Conservation (phyloP, 2,888 invertebrate genomes). For the Acleris literana region DNA sequence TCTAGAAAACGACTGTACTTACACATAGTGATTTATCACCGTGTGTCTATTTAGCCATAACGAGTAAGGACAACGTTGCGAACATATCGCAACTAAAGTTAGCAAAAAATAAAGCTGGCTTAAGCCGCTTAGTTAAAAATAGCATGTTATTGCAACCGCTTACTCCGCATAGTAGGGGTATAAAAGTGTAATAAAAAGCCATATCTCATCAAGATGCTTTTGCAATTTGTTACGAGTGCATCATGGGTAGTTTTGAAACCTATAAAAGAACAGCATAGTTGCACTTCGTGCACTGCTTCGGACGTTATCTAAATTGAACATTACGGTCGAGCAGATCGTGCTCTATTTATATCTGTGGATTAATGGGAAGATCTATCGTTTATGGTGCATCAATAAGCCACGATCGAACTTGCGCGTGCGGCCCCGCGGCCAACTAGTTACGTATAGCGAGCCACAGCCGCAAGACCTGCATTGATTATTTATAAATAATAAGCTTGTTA, state of each 20-base stretch:
- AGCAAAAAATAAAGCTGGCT: no score
- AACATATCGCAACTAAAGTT: no score
- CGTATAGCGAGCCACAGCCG: no score
- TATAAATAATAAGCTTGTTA: no score
- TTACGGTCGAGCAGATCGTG: constrained; percentile 11
- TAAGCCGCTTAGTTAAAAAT: no score
- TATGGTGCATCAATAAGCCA: constrained; percentile 24
- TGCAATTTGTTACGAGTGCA: constrained; percentile 11
- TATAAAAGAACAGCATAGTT: constrained; percentile 8
- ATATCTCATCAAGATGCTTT: constrained; percentile 11
- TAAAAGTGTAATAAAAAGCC: constrained; percentile 12
- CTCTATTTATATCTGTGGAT: constrained; percentile 28
- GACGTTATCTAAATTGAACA: constrained; percentile 11
- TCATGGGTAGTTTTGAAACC: constrained; percentile 10
- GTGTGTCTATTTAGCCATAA: no score
- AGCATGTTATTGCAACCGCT: background rate
- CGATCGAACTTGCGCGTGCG: constrained; percentile 9
- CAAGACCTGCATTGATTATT: no score
- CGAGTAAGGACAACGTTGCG: no score
- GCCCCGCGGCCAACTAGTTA: constrained; percentile 15
- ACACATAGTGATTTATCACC: no score
- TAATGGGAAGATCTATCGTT: constrained; percentile 30
- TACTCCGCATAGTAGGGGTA: background rate
- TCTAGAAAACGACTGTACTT: no score
- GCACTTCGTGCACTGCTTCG: constrained; percentile 15